Evolutionary conservation across 2,797 vertebrate species (phyloP).

Genomic region (Merluccius polli): DNA sequence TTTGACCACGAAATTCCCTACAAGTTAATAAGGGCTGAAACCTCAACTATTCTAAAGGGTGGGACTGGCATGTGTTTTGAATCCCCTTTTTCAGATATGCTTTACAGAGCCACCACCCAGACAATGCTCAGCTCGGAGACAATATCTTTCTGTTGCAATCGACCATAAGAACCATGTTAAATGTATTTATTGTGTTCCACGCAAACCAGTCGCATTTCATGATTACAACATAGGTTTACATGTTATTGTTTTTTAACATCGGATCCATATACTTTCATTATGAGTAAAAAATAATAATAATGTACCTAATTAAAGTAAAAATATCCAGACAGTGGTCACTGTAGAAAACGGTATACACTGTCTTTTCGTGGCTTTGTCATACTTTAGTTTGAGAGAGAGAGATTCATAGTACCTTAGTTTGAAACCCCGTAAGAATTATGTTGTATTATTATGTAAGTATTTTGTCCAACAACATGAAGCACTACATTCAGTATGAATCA

Average conservation of each 20-base stretch:
- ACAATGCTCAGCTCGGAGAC: conserved; percentile 16
- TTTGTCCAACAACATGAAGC: conserved; percentile 15
- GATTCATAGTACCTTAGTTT: neutral
- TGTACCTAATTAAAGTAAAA: neutral
- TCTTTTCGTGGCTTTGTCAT: neutral
- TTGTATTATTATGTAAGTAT: neutral
- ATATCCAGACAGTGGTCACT: neutral
- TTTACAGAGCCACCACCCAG: neutral
- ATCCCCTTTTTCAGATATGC: conserved; percentile 35
- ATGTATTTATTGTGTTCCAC: conserved; percentile 61
- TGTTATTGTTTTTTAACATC: neutral
- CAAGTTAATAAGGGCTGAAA: conserved; percentile 18
- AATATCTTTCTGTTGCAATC: neutral
- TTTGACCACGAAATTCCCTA: conserved; percentile 27
- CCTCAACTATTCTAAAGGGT: conserved; percentile 37
- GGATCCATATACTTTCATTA: conserved; percentile 1
- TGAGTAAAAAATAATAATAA: neutral
- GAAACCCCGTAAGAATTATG: neutral
- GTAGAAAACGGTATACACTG: neutral
- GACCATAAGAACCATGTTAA: conserved; percentile 21
- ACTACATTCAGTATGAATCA: neutral
- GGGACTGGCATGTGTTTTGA: conserved; percentile 51
- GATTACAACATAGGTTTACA: conserved; percentile 61
- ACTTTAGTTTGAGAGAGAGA: neutral
- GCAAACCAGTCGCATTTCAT: conserved; percentile 74